A percentile compares a stretch with the other conserved stretches of the same genome.
phyloP scores from a whole-genome alignment of 2,113 vertebrate genomes.

The Takifugu bimaculatus region DNA sequence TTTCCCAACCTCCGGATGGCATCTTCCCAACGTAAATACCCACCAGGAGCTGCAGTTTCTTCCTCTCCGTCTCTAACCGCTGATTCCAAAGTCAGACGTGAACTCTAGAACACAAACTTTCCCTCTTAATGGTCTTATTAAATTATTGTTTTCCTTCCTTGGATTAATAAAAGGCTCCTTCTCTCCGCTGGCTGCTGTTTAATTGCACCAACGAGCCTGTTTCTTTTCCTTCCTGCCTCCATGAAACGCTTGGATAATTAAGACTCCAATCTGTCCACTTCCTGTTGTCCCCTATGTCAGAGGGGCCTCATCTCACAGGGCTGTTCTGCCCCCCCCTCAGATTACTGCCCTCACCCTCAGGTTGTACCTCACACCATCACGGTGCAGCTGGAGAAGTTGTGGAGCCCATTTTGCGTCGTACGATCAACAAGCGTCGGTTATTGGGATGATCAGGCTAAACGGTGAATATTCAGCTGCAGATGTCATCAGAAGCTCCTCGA shows the following conservation, averaged over 20 bases:
- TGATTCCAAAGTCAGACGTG: neutral
- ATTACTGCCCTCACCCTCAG: no score
- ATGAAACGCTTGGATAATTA: conserved; percentile 44
- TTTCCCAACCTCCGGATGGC: neutral
- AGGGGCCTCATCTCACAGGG: conserved; percentile 7
- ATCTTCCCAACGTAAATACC: no score
- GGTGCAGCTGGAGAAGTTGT: no score
- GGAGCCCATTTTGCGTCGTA: no score
- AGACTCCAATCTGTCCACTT: conserved; percentile 46
- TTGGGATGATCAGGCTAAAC: conserved; percentile 36
- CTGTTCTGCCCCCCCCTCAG: neutral
- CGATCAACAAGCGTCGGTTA: neutral
- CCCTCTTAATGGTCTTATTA: neutral
- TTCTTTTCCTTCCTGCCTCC: conserved; percentile 25
- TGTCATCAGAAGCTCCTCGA: conserved; percentile 17
- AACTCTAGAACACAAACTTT: neutral
- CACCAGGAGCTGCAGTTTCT: neutral
- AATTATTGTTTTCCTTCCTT: neutral
- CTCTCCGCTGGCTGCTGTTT: conserved; percentile 8
- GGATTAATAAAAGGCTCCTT: conserved; percentile 11
- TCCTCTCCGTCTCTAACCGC: neutral
- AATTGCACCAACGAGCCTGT: conserved; percentile 20
- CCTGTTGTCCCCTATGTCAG: conserved; percentile 23
- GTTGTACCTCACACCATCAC: no score
- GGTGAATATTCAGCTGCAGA: conserved; percentile 22